Percentiles rank a stretch among this genome's conserved stretches.
Conservation (phyloP, 2,797 vertebrate genomes). For the Podargus strigoides region DNA sequence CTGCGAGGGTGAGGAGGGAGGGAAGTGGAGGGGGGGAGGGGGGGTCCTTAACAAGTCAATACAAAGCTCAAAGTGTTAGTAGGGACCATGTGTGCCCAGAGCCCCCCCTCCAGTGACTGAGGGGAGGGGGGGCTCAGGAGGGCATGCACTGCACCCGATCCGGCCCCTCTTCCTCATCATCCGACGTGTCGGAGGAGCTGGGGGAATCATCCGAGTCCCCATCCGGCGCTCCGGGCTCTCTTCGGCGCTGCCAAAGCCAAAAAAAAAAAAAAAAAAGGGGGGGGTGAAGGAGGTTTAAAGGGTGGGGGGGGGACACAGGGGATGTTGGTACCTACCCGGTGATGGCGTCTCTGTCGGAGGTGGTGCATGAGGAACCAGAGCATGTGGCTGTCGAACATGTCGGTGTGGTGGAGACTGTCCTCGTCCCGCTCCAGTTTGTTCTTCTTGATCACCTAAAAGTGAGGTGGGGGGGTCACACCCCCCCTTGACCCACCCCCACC, state of each 20-base stretch:
- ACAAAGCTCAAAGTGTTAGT: constrained; percentile 34
- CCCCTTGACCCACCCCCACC: no score
- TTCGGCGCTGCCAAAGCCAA: constrained; percentile 57
- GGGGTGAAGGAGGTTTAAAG: no score
- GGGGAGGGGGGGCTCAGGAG: constrained; percentile 78
- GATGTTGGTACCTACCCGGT: constrained; percentile 76
- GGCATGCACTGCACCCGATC: constrained; percentile 97
- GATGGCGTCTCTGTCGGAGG: constrained; percentile 89
- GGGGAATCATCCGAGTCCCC: constrained; percentile 89
- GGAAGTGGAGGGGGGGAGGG: not conserved
- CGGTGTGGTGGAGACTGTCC: constrained; percentile 89
- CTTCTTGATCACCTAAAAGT: constrained; percentile 98
- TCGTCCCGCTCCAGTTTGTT: constrained; percentile 94
- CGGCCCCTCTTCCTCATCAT: constrained; percentile 89
- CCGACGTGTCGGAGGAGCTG: constrained; percentile 90
- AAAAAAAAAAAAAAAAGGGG: no score
- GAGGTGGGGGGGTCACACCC: no score
- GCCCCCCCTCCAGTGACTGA: no score
- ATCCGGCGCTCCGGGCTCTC: constrained; percentile 75
- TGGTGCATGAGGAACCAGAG: constrained; percentile 98
- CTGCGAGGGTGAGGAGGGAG: not conserved
- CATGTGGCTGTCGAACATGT: constrained; percentile 94
- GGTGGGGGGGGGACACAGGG: no score
- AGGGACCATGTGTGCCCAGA: not conserved
- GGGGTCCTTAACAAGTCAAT: not conserved